These are phyloP conservation scores for Scaptomyza montana DNA, from an alignment of 1,140 invertebrate genomes.

Conservation along the genomic window DNA sequence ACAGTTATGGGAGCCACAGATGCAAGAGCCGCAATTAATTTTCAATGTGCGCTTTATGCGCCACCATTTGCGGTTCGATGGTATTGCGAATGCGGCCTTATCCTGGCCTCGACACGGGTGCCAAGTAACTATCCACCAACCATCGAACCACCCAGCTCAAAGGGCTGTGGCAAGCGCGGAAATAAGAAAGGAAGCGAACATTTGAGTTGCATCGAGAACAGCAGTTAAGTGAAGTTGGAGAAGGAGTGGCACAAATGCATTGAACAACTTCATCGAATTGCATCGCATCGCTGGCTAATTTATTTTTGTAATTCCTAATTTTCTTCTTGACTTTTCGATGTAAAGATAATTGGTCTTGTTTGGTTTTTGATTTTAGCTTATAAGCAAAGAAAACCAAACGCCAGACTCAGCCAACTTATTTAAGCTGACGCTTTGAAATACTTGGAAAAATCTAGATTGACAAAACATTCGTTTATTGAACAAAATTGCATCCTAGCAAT, in stretches of 20 bases:
- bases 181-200: slow-evolving; percentile 21
- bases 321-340: slow-evolving; percentile 53
- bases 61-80: slow-evolving; percentile 54
- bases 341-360: slow-evolving; percentile 56
- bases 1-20: slow-evolving; percentile 14
- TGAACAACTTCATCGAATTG: slow-evolving; percentile 25
- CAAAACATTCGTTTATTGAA: no score
- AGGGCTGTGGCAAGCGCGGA: slow-evolving; percentile 40
- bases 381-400: no score
- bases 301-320: slow-evolving; percentile 26
- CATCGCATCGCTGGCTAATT: slow-evolving; percentile 25
- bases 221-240: slow-evolving; percentile 38
- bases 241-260: background rate
- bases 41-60: slow-evolving; percentile 75
- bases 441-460: no score
- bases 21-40: slow-evolving; percentile 68
- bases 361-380: background rate
- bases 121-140: slow-evolving; percentile 10
- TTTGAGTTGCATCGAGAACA: slow-evolving; percentile 15
- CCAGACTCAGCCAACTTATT: no score
- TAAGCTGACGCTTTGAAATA: no score
- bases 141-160: slow-evolving; percentile 10
- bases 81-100: slow-evolving; percentile 29
- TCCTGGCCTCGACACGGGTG: slow-evolving; percentile 23
- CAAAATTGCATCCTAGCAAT: no score